Evolutionary conservation across 2,888 invertebrate species (phyloP), one percentile per base, ranked within the genome.

Genomic region (Hydriomena furcata): DNA sequence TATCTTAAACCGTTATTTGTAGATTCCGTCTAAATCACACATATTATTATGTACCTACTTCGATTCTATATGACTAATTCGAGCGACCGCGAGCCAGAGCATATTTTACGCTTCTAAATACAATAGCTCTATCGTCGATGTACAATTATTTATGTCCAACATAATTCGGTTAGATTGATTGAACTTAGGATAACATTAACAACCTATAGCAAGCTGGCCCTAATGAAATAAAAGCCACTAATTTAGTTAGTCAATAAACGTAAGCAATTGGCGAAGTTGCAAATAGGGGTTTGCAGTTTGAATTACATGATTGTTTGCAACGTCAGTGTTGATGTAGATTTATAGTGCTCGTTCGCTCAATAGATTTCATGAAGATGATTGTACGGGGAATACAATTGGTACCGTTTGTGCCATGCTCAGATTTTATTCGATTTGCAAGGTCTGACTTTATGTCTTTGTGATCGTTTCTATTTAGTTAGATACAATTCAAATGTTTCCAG

Each of bases 281-380:
- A 76, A 82, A 81, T 75, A 71, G 73, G 71, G 67, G 69, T 80
- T 79, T 84, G 79, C 82, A 81, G 76, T 79, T 73, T 80, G 64
- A 84, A 87, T 86, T 79, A 76, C 68, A 82, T 85, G 83, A 87
- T 86, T 82, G 84, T 72, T 63, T 82, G 82, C 79, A 81, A 72
- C 74, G 76, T 80, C 74, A 65, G 60, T 69, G 74, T 79, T 87
- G 73, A 89, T 89, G 71, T 76, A 77, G 80, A 90, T 90, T 89
- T 83, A 85, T 84, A 68, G 73, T 62, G 64, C 68, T 63, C 27
- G 44, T 24, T 28, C 64, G 63, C 71, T 75, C 75, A 76, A 78
- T 74, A 73, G 68, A 66, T 68, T 63, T 67, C 62, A 66, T 65
- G 56, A 66, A 68, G 72, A 75, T 68, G 72, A 73, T 79, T 71